phyloP scores from a whole-genome alignment of 2,888 invertebrate species.

The Odontocerum albicorne region DNA sequence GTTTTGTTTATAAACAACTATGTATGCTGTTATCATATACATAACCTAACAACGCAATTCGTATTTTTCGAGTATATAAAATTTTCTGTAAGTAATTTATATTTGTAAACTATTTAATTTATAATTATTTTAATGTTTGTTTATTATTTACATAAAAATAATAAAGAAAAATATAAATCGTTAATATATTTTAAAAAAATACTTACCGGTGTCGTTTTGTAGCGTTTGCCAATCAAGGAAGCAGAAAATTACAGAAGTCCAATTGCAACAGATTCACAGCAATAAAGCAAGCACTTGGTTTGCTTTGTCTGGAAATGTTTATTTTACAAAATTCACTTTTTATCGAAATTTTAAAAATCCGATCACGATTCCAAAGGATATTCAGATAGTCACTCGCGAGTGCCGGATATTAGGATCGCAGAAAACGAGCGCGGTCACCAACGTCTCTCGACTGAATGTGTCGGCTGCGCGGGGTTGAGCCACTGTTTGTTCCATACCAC shows the following conservation, averaged over 20 bases:
- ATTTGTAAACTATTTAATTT: too few relatives aligned
- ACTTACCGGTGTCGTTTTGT: conserved; percentile 12
- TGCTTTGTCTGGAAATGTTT: background rate
- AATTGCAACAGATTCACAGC: conserved; percentile 13
- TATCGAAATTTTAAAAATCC: conserved; percentile 5
- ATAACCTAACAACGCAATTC: too few relatives aligned
- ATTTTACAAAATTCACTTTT: background rate
- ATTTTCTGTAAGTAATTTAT: too few relatives aligned
- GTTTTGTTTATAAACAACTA: too few relatives aligned
- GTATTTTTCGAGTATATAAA: too few relatives aligned
- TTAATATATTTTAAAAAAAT: too few relatives aligned
- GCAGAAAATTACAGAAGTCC: conserved; percentile 21
- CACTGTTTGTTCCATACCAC: conserved; percentile 6
- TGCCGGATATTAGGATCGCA: conserved; percentile 15
- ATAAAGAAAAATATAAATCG: too few relatives aligned
- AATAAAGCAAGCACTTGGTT: conserved; percentile 11
- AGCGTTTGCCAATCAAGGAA: conserved; percentile 5
- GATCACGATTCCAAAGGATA: conserved; percentile 9
- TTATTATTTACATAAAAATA: too few relatives aligned
- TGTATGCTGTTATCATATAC: too few relatives aligned
- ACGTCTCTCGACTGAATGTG: conserved; percentile 22
- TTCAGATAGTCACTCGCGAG: conserved; percentile 18
- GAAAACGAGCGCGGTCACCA: conserved; percentile 23
- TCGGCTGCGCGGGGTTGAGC: conserved; percentile 14
- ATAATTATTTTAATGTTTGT: too few relatives aligned